These are phyloP conservation scores for Cosmia pyralina DNA, from an alignment of 2,888 invertebrate genomes.

Conservation along the genomic window DNA sequence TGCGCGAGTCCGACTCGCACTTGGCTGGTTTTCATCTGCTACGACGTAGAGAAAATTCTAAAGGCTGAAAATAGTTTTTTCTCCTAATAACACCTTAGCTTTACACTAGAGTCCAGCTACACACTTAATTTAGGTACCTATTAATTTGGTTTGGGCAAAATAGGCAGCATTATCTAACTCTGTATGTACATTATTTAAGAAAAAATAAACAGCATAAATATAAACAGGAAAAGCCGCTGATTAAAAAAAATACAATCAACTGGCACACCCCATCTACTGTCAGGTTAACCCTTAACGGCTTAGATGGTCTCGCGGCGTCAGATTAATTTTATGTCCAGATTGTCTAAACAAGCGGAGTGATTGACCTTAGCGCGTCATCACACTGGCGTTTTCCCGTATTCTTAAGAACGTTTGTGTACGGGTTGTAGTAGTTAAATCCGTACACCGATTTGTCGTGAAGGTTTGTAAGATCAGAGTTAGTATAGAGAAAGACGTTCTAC, in stretches of 20 bases:
- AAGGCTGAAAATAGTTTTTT: too few species aligned
- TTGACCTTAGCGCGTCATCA: constrained; percentile 40
- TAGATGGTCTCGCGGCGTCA: constrained; percentile 36
- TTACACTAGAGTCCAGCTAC: neutral
- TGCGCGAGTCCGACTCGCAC: too few species aligned
- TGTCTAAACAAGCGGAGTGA: constrained; percentile 57
- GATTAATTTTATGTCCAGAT: constrained; percentile 59
- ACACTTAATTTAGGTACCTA: too few species aligned
- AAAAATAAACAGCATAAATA: neutral
- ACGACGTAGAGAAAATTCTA: too few species aligned
- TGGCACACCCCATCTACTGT: constrained; percentile 4
- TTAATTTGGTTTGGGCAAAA: neutral
- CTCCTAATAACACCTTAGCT: neutral
- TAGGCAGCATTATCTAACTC: too few species aligned
- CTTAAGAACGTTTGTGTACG: neutral
- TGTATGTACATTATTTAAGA: neutral
- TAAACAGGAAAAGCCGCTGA: neutral
- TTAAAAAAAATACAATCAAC: constrained; percentile 41
- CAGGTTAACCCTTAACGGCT: constrained; percentile 28
- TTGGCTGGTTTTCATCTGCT: neutral
- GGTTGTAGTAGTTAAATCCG: too few species aligned
- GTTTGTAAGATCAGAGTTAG: too few species aligned
- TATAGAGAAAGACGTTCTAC: too few species aligned
- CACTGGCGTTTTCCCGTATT: constrained; percentile 1
- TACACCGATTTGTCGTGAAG: too few species aligned